Conservation (phyloP, 2,888 invertebrate species). For the Eristalis arbustorum region DNA sequence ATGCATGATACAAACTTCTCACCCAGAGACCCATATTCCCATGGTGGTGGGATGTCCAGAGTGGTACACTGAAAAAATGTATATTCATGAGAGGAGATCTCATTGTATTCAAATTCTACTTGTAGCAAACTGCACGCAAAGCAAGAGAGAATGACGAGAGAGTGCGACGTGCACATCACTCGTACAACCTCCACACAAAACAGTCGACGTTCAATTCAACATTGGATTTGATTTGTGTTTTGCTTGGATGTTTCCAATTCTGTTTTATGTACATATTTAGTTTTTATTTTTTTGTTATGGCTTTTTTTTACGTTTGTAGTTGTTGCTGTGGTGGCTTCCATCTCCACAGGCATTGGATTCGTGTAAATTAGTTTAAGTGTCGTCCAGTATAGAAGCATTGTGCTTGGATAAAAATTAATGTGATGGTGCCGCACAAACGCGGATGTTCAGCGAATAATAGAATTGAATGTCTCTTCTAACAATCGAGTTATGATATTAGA, state of each 20-base stretch:
- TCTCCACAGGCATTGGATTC: conserved; percentile 30
- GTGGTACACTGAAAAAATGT: conserved; percentile 1
- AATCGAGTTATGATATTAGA: conserved; percentile 70
- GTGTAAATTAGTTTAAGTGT: conserved; percentile 68
- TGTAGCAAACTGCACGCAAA: not conserved
- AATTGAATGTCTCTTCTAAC: conserved; percentile 68
- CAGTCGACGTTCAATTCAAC: conserved; percentile 25
- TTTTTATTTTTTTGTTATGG: conserved; percentile 17
- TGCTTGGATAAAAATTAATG: conserved; percentile 64
- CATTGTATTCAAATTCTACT: conserved; percentile 56
- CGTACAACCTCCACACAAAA: not conserved
- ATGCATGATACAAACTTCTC: not conserved
- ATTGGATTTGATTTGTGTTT: conserved; percentile 59
- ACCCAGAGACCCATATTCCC: conserved; percentile 46
- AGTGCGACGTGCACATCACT: not conserved
- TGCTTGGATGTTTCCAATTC: conserved; percentile 15
- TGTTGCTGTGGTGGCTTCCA: conserved; percentile 44
- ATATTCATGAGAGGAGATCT: conserved; percentile 28
- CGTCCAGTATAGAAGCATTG: conserved; percentile 60
- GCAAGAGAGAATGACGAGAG: not conserved
- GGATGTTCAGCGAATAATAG: conserved; percentile 64
- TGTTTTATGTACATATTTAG: conserved; percentile 13
- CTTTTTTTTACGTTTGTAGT: not conserved
- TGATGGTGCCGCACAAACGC: conserved; percentile 68
- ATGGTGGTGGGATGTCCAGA: not conserved